phyloP scores from a whole-genome alignment of 2,888 invertebrate species.

The Acanthosoma haemorrhoidale region DNA sequence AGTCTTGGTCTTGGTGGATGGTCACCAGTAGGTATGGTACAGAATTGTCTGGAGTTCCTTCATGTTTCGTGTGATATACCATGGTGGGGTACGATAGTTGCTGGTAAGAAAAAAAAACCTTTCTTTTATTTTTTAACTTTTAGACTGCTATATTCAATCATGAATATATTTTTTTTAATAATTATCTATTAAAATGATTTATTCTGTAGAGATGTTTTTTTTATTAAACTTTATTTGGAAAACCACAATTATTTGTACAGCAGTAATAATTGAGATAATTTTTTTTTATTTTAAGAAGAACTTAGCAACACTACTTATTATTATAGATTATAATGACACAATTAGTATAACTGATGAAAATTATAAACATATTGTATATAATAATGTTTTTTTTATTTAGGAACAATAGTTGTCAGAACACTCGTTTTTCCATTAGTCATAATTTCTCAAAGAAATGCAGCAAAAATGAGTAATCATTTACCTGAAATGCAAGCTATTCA shows the following conservation, averaged over 20 bases:
- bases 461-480: conserved; percentile 74
- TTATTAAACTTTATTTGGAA: too few relatives aligned
- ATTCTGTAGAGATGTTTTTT: too few relatives aligned
- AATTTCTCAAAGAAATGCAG: conserved; percentile 70
- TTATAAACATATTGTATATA: not conserved
- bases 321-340: too few relatives aligned
- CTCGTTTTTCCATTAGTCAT: conserved; percentile 81
- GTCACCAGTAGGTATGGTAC: conserved; percentile 75
- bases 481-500: conserved; percentile 81
- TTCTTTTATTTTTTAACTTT: too few relatives aligned
- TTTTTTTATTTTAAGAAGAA: too few relatives aligned
- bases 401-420: conserved; percentile 71
- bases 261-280: too few relatives aligned
- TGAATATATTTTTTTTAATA: too few relatives aligned
- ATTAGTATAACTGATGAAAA: too few relatives aligned
- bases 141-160: too few relatives aligned
- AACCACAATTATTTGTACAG: too few relatives aligned
- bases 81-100: conserved; percentile 86
- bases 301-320: too few relatives aligned
- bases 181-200: too few relatives aligned
- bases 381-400: conserved; percentile 45
- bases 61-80: conserved; percentile 78
- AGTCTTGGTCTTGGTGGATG: conserved; percentile 79
- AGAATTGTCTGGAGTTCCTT: conserved; percentile 72
- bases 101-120: conserved; percentile 54